phyloP scores from a whole-genome alignment of 2,797 vertebrate species.

The Novumbra hubbsi region DNA sequence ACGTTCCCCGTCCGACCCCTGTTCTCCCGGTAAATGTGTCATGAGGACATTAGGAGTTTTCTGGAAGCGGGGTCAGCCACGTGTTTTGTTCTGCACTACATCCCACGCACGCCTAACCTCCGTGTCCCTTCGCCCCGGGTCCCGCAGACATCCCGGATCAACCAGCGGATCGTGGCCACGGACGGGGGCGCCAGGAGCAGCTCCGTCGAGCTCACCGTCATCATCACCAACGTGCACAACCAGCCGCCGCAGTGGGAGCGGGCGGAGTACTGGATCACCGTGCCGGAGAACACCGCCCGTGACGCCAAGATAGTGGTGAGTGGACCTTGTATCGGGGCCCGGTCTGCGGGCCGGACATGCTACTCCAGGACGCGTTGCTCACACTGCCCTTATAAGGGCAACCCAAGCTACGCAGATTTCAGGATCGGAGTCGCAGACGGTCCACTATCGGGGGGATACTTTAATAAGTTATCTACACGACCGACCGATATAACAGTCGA shows the following conservation, averaged over 20 bases:
- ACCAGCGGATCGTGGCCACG: constrained; percentile 77
- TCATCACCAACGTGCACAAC: constrained; percentile 82
- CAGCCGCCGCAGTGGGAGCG: constrained; percentile 85
- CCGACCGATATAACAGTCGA: not conserved
- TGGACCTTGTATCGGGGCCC: not conserved
- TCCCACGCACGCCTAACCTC: not conserved
- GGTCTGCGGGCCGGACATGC: too few species aligned
- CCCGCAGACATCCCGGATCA: constrained; percentile 72
- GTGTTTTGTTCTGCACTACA: not conserved
- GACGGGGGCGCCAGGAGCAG: constrained; percentile 86
- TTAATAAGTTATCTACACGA: not conserved
- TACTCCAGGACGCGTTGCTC: not conserved
- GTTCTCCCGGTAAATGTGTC: not conserved
- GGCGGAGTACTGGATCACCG: constrained; percentile 79
- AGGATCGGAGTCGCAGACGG: not conserved
- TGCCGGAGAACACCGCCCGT: constrained; percentile 79
- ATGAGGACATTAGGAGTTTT: not conserved
- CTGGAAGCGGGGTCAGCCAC: not conserved
- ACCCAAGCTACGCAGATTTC: not conserved
- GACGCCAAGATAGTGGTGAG: constrained; percentile 85
- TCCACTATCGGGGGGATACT: not conserved
- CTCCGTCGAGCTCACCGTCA: constrained; percentile 81
- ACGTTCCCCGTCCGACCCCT: not conserved
- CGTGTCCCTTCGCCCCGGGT: not conserved
- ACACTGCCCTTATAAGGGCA: not conserved